Evolutionary conservation across 2,797 vertebrate species (phyloP).

Genomic region (Scomberomorus guttatus): DNA sequence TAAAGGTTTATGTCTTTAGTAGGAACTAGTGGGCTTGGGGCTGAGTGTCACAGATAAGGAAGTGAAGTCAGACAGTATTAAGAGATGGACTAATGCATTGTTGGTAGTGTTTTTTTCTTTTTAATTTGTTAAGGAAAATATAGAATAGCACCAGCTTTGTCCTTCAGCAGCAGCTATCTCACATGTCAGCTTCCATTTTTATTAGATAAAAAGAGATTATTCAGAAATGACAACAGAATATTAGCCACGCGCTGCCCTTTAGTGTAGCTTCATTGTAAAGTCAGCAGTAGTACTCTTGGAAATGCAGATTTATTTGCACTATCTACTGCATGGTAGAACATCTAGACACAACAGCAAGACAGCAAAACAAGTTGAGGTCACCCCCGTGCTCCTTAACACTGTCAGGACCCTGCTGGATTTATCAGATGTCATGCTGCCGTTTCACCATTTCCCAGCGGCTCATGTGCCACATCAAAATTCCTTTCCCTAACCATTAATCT

Average conservation of each 20-base stretch:
- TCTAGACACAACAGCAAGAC: slow-evolving; percentile 41
- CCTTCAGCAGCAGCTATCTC: background rate
- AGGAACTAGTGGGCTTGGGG: background rate
- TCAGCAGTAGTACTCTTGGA: slow-evolving; percentile 23
- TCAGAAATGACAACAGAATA: slow-evolving; percentile 22
- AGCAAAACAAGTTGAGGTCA: slow-evolving; percentile 55
- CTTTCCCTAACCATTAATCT: slow-evolving; percentile 60
- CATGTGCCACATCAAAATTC: slow-evolving; percentile 44
- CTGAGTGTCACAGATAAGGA: background rate
- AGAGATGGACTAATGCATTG: background rate
- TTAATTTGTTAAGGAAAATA: background rate
- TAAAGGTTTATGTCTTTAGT: no score
- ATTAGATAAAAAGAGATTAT: slow-evolving; percentile 20
- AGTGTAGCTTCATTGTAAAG: slow-evolving; percentile 31
- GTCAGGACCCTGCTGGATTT: slow-evolving; percentile 54
- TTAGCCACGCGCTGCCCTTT: background rate
- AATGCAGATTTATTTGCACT: slow-evolving; percentile 50
- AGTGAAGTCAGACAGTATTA: background rate
- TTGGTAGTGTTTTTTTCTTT: no score
- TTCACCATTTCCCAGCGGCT: slow-evolving; percentile 48
- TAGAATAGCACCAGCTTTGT: background rate
- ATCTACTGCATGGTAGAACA: slow-evolving; percentile 39
- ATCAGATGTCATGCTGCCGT: slow-evolving; percentile 66
- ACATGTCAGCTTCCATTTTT: background rate
- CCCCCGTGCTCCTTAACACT: slow-evolving; percentile 47